Base-by-base conservation (phyloP, 2,888 invertebrate species). In the Drosophila conformis region DNA sequence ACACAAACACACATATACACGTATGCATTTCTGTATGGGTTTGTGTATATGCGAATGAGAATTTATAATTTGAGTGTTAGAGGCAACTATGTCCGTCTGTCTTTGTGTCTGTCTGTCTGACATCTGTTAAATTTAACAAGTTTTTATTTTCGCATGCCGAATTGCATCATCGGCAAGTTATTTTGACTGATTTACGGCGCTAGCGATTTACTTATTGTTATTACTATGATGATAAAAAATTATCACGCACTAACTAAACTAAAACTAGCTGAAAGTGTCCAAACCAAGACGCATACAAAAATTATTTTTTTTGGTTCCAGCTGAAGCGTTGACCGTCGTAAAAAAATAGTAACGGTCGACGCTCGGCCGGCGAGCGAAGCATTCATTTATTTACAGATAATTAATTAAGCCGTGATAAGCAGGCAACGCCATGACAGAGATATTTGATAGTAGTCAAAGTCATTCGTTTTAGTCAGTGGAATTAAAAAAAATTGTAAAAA, bases 361-460 rank as follows among this genome's bases (percentile, higher is more conserved):
- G 21, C 4, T 46, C 77, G 73, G 40, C 58, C 80, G 64, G 60
- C 76, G 58, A 62, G 75, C 62, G 62, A 59, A 56, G 29, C 61
- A 56, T 61, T 69, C 60, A 61, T 60, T 79, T 70, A 62, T 27
- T 48, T 29, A 58, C 66, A 85, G 77, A 84, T 87, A 84, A 89
- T 87, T 87, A 89, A 88, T 90, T 72, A 83, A 72, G 78, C 53
- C 69, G 63, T 62, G 88, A 90, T 85, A 85, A 88, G 69, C 69
- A 62, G 46, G 46, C 21, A 65, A 52, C 18, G 29, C 57, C 51
- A 72, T 69, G 27, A 13, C 7, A 25, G 21, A 46, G 21, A 46
- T 46, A 46, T 15, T 21, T 46, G 79, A 78, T 82, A 78, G 62
- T 42, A 69, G 54, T 10, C 48, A 62, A 51, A 68, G 38, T 73